Evolutionary conservation across 2,797 vertebrate genomes (phyloP), one percentile per base, ranked within the genome.

Genomic region (Peromyscus melanophrys): DNA sequence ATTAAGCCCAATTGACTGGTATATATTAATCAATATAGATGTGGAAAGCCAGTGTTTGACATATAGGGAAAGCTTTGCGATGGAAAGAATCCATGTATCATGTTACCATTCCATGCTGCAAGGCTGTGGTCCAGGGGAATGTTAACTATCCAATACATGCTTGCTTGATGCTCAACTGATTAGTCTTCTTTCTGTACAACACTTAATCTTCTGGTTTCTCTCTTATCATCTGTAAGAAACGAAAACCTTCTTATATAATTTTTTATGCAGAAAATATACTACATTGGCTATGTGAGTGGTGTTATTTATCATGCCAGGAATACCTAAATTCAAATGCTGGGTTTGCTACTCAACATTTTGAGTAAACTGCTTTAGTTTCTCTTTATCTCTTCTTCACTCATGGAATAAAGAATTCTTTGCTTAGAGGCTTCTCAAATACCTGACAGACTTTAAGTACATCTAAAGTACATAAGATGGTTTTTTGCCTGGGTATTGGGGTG

Each of bases 121-220:
- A 83, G 6, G 2, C 61, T 69, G 11, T 52, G 37, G 5, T 78
- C 11, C 10, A 81, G 3, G 6, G 0, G 2, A 69, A 46, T 10
- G 13, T 82, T 88, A 95, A 0, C 25, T 63, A 63, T 61, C 88
- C 37, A 86, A 63, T 25, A 57, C 5, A 12, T 37, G 6, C 37
- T 63, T 52, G 6, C 61, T 88, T 76, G 13, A 83, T 89, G 21
- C 63, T 89, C 25, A 92, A 40, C 16, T 25, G 17, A 37, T 43
- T 81, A n/a, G 55, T 75, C 55, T 40, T 96, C 21, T 59, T 10
- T 93, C 16, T 31, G 6, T 0, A 31, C 10, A 65, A 87, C 29
- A 96, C 89, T 94, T 37, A 25, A 73, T 73, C 5, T 71, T 55
- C 49, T 76, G 1, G n/a, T 67, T 93, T 94, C n/a, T 59, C 4